A percentile compares a stretch with the other conserved stretches of the same genome.
These are phyloP conservation scores for Oryctes rhinoceros DNA, from an alignment of 1,140 invertebrate genomes.

Conservation along the genomic window DNA sequence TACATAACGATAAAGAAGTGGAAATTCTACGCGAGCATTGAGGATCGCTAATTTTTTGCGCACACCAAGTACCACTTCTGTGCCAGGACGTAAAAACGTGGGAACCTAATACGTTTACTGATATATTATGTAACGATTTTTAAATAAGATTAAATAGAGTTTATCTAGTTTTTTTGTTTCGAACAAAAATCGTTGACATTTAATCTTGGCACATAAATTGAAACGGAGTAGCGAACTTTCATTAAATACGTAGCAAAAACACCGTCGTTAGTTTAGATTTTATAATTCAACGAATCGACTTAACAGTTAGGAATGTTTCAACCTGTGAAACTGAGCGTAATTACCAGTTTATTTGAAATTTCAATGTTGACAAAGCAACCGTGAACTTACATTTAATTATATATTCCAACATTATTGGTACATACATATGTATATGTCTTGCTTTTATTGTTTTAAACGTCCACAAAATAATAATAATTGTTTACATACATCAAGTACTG, in stretches of 20 bases:
- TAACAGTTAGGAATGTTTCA: constrained; percentile 3
- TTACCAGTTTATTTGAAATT: neutral
- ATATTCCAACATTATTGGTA: neutral
- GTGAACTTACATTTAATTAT: constrained; percentile 9
- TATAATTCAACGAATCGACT: constrained; percentile 5
- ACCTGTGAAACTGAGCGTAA: neutral
- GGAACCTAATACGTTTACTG: neutral
- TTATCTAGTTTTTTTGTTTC: constrained; percentile 13
- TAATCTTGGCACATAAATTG: neutral
- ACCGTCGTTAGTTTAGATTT: constrained; percentile 3
- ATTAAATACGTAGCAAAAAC: constrained; percentile 8
- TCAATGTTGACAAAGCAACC: neutral
- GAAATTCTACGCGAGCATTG: no score
- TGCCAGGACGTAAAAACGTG: neutral
- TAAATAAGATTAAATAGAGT: neutral
- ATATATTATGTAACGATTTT: neutral
- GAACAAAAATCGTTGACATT: neutral
- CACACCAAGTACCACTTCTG: no score
- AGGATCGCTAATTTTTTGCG: no score
- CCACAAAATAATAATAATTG: no score
- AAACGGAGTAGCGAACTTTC: neutral
- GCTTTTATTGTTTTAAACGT: no score
- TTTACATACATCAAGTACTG: no score
- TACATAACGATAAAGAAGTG: no score
- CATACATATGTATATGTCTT: no score